Base-by-base conservation (phyloP, 2,797 vertebrate species). In the Acrossocheilus fasciatus region DNA sequence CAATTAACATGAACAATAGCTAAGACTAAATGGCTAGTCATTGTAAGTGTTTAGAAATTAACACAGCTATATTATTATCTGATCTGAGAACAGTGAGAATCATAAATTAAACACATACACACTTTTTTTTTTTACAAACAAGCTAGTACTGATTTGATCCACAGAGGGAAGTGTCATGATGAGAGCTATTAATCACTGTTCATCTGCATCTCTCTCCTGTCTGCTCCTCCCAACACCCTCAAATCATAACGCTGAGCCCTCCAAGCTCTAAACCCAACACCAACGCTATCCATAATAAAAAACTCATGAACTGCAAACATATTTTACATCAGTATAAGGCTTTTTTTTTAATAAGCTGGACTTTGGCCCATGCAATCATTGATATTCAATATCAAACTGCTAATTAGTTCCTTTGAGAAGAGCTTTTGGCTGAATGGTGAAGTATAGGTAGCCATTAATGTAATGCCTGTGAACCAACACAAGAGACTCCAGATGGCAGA, bases 361-460 rank as follows among this genome's bases (percentile, higher is more conserved):
- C 52, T 70, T 11, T 69, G 82, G 81, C 36, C 82, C 23, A 15
- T 20, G 30, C 39, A 15, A 77, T 86, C 74, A 64, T 30, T 66
- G 45, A 74, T 68, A 74, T 50, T 84, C 79, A 73, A 85, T 74
- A 85, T 82, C 80, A 83, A 81, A 82, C 59, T 26, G 17, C 83
- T 89, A 88, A 87, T 87, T 84, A 84, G 52, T 73, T 78, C 84
- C 76, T 87, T 81, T 77, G 87, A 87, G 86, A 84, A 57, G 62
- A 43, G 11, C 26, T 18, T 66, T 89, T 76, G 84, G 50, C 43
- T 0, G 6, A 88, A 68, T 30, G 57, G 59, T 88, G 62, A 26
- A 74, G 62, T 86, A 85, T 75, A 81, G 62, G 62, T 45, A 26
- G 5, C 12, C 54, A 88, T 89, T 89, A 83, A 47, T 43, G 83